These are phyloP conservation scores for Brachypterus glaber DNA, from an alignment of 2,888 invertebrate species.

Conservation along the genomic window DNA sequence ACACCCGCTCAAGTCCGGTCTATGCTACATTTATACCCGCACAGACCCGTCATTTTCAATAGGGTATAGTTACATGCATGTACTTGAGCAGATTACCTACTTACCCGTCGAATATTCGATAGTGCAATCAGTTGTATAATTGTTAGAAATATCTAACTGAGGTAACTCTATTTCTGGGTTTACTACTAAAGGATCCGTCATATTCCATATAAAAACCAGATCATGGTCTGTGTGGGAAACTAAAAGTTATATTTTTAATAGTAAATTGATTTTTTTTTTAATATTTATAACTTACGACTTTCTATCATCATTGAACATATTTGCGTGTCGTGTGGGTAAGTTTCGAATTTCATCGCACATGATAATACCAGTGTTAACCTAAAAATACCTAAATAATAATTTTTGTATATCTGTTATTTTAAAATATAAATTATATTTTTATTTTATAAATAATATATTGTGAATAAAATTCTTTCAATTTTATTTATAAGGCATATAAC, in stretches of 20 bases:
- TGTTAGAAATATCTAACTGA: slow-evolving; percentile 77
- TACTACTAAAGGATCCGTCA: slow-evolving; percentile 76
- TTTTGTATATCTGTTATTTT: too few species aligned
- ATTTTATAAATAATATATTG: too few species aligned
- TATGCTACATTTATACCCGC: too few species aligned
- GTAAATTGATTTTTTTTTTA: slow-evolving; percentile 3
- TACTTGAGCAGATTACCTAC: slow-evolving; percentile 10
- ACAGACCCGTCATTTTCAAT: too few species aligned
- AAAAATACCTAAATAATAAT: too few species aligned
- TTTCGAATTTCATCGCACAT: slow-evolving; percentile 90
- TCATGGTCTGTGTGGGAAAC: slow-evolving; percentile 86
- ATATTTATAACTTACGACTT: slow-evolving; percentile 67
- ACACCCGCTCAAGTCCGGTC: too few species aligned
- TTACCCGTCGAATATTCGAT: slow-evolving; percentile 72
- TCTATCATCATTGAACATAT: slow-evolving; percentile 91
- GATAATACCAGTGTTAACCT: slow-evolving; percentile 82
- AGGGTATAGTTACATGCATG: too few species aligned
- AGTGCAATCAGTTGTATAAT: slow-evolving; percentile 83
- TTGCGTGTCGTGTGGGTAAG: slow-evolving; percentile 90
- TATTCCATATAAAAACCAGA: slow-evolving; percentile 82
- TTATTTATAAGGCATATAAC: too few species aligned
- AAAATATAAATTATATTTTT: too few species aligned
- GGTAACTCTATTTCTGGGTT: slow-evolving; percentile 83
- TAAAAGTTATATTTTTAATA: slow-evolving; percentile 35
- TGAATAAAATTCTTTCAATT: too few species aligned